These are phyloP conservation scores for Pituophis catenifer DNA, from an alignment of 2,113 vertebrate genomes.

Conservation along the genomic window DNA sequence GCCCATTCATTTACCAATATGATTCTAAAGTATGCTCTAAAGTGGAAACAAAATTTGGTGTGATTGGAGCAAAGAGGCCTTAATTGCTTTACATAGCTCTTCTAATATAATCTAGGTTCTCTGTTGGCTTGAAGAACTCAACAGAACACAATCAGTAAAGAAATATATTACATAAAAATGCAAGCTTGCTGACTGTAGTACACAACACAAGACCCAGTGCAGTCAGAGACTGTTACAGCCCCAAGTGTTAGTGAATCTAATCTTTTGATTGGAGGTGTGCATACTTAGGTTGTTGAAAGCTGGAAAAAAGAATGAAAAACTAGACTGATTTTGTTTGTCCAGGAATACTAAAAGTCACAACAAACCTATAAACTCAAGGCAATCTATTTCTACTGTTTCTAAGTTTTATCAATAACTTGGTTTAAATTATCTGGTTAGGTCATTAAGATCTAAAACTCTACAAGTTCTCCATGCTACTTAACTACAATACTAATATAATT, in stretches of 20 bases:
- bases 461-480: neutral
- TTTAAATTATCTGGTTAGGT: neutral
- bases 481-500: neutral
- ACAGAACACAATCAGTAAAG: slow-evolving; percentile 39
- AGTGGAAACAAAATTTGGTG: slow-evolving; percentile 3
- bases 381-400: neutral
- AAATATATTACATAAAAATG: slow-evolving; percentile 14
- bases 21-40: neutral
- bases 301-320: slow-evolving; percentile 41
- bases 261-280: neutral
- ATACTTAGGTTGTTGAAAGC: slow-evolving; percentile 47
- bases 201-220: neutral
- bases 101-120: neutral
- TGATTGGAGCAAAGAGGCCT: slow-evolving; percentile 13
- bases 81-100: neutral
- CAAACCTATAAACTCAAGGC: neutral
- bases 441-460: neutral
- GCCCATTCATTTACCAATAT: slow-evolving; percentile 26
- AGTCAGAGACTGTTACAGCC: neutral
- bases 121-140: neutral
- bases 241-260: neutral
- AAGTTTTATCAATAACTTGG: neutral
- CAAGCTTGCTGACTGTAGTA: slow-evolving; percentile 9
- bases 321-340: slow-evolving; percentile 15
- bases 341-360: slow-evolving; percentile 18